phyloP scores from a whole-genome alignment of 2,113 vertebrate genomes.

The Clarias gariepinus region DNA sequence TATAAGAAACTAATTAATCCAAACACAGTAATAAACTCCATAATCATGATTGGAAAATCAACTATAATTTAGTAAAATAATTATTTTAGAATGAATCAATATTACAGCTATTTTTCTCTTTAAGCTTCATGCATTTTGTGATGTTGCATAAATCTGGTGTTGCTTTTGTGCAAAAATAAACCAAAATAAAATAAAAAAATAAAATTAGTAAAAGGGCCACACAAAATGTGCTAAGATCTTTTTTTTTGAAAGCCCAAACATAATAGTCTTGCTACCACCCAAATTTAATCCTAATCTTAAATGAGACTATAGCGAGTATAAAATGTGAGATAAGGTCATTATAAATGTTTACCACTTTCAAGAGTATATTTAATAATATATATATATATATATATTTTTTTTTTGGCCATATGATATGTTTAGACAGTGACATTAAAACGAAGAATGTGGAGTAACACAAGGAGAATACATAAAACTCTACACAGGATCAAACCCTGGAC shows the following conservation, averaged over 20 bases:
- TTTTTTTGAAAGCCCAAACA: background rate
- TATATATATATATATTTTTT: too few relatives aligned
- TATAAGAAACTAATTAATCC: background rate
- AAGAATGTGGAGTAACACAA: background rate
- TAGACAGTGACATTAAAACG: background rate
- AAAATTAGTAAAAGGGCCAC: background rate
- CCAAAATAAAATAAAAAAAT: background rate
- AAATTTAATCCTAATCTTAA: background rate
- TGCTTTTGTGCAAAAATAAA: background rate
- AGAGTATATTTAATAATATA: background rate
- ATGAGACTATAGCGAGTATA: background rate
- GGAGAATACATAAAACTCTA: background rate
- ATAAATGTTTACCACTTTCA: background rate
- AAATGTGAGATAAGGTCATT: background rate
- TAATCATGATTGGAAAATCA: background rate
- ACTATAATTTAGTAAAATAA: background rate
- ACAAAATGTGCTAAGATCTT: background rate
- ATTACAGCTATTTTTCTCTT: background rate
- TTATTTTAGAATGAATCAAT: background rate
- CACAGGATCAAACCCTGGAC: background rate
- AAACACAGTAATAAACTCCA: background rate
- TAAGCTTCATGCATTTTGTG: background rate
- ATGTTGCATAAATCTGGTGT: background rate
- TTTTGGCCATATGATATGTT: background rate
- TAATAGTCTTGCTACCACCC: background rate